These are phyloP conservation scores for Bagarius yarrelli DNA, from an alignment of 2,113 vertebrate genomes.

Conservation along the genomic window DNA sequence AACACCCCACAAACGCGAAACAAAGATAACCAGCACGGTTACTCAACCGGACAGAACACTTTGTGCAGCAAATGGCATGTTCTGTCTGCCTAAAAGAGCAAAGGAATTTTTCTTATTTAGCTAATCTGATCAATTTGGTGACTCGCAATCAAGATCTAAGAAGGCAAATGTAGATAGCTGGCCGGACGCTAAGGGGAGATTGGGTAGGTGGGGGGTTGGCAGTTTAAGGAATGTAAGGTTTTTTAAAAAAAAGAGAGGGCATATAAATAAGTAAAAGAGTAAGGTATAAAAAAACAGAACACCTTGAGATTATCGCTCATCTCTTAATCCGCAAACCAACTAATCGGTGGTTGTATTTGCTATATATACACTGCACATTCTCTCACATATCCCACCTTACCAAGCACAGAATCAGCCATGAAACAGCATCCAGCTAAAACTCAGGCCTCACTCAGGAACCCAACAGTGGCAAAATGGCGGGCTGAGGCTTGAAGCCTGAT, in stretches of 20 bases:
- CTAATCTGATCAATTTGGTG: not conserved
- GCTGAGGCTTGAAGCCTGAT: too few species aligned
- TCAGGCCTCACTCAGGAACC: too few species aligned
- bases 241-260: too few species aligned
- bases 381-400: too few species aligned
- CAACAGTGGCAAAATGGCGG: too few species aligned
- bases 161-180: not conserved
- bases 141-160: not conserved
- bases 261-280: too few species aligned
- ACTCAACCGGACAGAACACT: not conserved
- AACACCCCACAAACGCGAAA: not conserved
- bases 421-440: too few species aligned
- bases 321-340: not conserved
- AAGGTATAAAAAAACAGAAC: not conserved
- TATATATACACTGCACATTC: too few species aligned
- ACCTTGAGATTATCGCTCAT: not conserved
- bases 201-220: too few species aligned
- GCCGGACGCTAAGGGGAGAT: not conserved
- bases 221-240: too few species aligned
- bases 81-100: not conserved
- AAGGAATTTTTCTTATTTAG: not conserved
- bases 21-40: not conserved
- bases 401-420: too few species aligned
- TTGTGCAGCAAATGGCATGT: not conserved
- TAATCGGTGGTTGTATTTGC: too few species aligned